Conservation (phyloP, 2,797 vertebrate genomes). For the Rhinichthys osculus region DNA sequence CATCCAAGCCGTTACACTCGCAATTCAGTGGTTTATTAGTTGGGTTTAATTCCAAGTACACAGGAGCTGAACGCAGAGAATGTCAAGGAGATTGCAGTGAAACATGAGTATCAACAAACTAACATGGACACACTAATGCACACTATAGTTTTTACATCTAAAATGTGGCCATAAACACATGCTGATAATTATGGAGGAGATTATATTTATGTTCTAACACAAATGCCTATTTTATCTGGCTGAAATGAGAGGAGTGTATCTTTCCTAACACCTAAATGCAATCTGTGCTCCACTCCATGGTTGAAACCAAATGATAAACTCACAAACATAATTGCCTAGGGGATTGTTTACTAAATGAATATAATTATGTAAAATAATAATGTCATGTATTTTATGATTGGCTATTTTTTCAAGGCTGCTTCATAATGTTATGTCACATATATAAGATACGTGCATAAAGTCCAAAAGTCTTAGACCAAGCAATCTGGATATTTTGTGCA, state of each 20-base stretch:
- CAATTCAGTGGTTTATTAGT: slow-evolving; percentile 1
- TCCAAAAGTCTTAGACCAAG: neutral
- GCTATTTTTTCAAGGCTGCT: slow-evolving; percentile 4
- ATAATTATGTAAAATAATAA: slow-evolving; percentile 19
- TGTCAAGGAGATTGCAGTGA: slow-evolving; percentile 17
- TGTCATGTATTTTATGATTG: slow-evolving; percentile 23
- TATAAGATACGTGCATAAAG: neutral
- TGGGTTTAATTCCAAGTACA: slow-evolving; percentile 14
- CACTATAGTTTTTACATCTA: neutral
- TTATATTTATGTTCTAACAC: slow-evolving; percentile 23
- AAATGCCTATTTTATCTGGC: slow-evolving; percentile 5
- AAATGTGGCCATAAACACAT: slow-evolving; percentile 24
- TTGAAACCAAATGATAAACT: slow-evolving; percentile 11
- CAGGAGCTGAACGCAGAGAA: slow-evolving; percentile 14
- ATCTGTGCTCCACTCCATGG: neutral
- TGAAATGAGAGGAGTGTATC: slow-evolving; percentile 14
- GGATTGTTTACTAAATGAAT: slow-evolving; percentile 2
- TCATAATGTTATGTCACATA: neutral
- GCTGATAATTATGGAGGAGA: slow-evolving; percentile 14
- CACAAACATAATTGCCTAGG: slow-evolving; percentile 2
- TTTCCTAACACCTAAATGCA: slow-evolving; percentile 16
- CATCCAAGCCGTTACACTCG: slow-evolving; percentile 18
- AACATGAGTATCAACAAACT: slow-evolving; percentile 7
- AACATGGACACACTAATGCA: slow-evolving; percentile 13
- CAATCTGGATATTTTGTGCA: neutral